Percentiles rank a stretch among this genome's conserved stretches.
phyloP scores from a whole-genome alignment of 37 sponge, comb jelly and placozoan species.

The Lycopodina hypogea region DNA sequence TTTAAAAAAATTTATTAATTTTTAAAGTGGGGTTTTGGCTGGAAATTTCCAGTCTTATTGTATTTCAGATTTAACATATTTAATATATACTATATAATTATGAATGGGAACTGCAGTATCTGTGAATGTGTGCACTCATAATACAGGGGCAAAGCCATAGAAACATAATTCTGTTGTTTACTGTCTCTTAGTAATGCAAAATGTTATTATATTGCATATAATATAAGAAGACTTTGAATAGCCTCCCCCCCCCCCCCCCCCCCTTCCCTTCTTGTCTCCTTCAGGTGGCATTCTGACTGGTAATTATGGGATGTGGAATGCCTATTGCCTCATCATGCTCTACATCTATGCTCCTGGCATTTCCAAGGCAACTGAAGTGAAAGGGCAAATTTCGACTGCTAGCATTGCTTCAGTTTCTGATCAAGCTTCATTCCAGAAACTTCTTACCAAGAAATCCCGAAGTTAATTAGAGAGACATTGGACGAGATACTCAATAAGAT shows the following conservation, averaged over 20 bases:
- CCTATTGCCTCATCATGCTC: constrained; percentile 46
- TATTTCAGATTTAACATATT: too few relatives aligned
- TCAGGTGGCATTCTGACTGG: constrained; percentile 70
- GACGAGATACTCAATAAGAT: background rate
- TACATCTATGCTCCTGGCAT: constrained; percentile 25
- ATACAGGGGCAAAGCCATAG: too few relatives aligned
- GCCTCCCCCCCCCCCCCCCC: too few relatives aligned
- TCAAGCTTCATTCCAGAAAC: constrained; percentile 5
- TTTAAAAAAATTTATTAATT: too few relatives aligned
- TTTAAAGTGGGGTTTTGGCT: too few relatives aligned
- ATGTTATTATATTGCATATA: background rate
- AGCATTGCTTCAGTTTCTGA: background rate
- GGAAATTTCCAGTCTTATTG: too few relatives aligned
- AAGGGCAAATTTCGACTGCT: background rate
- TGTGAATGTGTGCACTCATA: too few relatives aligned
- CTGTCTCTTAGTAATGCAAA: too few relatives aligned
- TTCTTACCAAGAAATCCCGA: constrained; percentile 21
- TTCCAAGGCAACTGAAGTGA: background rate
- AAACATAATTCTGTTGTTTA: too few relatives aligned
- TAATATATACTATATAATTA: too few relatives aligned
- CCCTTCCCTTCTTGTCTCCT: background rate
- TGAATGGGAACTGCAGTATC: too few relatives aligned
- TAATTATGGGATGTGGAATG: constrained; percentile 82
- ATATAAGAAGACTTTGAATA: background rate
- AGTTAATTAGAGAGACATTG: constrained; percentile 9